phyloP scores from a whole-genome alignment of 2,888 invertebrate genomes.

The Platycheirus rosarum region DNA sequence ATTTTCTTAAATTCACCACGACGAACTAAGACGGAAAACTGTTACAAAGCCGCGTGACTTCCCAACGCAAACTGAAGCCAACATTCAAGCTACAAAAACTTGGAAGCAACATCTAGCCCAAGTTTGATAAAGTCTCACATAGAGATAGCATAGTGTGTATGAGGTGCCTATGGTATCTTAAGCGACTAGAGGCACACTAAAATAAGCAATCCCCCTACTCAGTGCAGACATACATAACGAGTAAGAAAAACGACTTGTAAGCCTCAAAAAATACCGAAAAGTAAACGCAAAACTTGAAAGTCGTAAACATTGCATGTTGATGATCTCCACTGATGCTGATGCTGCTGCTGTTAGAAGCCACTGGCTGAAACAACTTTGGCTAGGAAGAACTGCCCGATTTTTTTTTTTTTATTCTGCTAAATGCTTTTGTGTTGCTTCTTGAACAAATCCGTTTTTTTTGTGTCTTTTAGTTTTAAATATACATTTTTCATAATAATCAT shows the following conservation, averaged over 20 bases:
- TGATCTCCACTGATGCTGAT: slow-evolving; percentile 59
- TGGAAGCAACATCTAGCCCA: slow-evolving; percentile 46
- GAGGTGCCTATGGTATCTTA: slow-evolving; percentile 55
- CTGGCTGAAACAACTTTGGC: slow-evolving; percentile 27
- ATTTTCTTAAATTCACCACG: slow-evolving; percentile 26
- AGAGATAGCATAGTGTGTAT: slow-evolving; percentile 26
- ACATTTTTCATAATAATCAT: slow-evolving; percentile 31
- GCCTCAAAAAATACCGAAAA: slow-evolving; percentile 33
- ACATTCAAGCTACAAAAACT: too few species aligned
- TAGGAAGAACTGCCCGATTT: slow-evolving; percentile 4
- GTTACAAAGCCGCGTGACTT: slow-evolving; percentile 75
- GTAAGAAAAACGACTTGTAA: slow-evolving; percentile 24
- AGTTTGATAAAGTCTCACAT: slow-evolving; percentile 32
- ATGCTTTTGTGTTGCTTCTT: slow-evolving; percentile 33
- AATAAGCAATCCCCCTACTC: slow-evolving; percentile 44
- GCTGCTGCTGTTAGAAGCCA: slow-evolving; percentile 29
- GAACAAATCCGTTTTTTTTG: slow-evolving; percentile 47
- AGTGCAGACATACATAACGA: slow-evolving; percentile 30
- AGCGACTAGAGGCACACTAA: slow-evolving; percentile 34
- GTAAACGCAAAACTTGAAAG: slow-evolving; percentile 69
- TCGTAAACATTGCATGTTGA: slow-evolving; percentile 73
- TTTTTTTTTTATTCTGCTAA: background rate
- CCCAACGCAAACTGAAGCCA: slow-evolving; percentile 75
- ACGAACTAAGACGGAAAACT: slow-evolving; percentile 53
- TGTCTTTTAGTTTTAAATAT: slow-evolving; percentile 21